Evolutionary conservation across 2,797 vertebrate genomes (phyloP), one percentile per base, ranked within the genome.

Genomic region (Phrynocephalus vlangalii): DNA sequence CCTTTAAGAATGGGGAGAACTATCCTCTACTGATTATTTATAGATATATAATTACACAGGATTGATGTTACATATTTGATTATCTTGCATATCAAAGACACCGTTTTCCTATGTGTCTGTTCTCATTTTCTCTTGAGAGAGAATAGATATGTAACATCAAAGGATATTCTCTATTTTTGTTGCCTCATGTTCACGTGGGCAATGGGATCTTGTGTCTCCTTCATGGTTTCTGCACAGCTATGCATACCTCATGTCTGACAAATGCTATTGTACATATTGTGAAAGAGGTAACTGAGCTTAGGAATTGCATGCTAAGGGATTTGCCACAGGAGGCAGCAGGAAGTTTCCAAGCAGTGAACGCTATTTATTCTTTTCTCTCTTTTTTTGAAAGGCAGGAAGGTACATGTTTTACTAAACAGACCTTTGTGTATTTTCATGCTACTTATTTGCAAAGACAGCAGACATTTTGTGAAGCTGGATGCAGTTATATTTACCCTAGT

Each of bases 361-460:
- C 60, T 83, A 11, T 91, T 94, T 91, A 79, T 75, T 63, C 16
- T 56, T 90, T 86, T 92, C 2, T 86, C 7, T 89, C 38, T 44
- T 44, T 92, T 91, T 93, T 92, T 88, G 88, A 70, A 71, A 85
- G 88, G 81, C 88, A 70, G 48, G 60, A 88, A 75, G 30, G 80
- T 92, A 79, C 84, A 82, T 88, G 87, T 91, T 82, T 81, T 80
- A 84, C 3, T 22, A 89, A 88, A 89, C 71, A 92, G 88, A 91
- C 75, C 77, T 84, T 91, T 89, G 6, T 91, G 89, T 93, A 91
- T 94, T 95, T 95, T 92, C 48, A 50, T 50, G 82, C 33, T 75
- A 78, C 78, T 91, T 95, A 89, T 93, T 96, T 94, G 92, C 6
- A 16, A 92, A 90, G 89, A 86, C 87, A 90, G 15, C 20, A 84